phyloP scores from a whole-genome alignment of 2,888 invertebrate genomes.

The Drosophila mettleri region DNA sequence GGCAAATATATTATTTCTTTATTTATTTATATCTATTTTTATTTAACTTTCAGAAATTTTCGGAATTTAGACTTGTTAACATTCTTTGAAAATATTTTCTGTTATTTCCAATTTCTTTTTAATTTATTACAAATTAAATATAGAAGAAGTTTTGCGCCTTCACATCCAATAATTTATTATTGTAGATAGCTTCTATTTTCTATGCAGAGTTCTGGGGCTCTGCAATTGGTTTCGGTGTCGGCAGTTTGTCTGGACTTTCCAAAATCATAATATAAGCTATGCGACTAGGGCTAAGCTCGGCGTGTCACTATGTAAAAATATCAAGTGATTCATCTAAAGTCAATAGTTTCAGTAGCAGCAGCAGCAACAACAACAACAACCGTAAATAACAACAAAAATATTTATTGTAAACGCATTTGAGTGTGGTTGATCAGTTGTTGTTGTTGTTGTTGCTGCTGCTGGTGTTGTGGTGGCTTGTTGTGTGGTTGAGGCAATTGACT shows the following conservation, averaged over 20 bases:
- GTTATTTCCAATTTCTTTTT: too few species aligned
- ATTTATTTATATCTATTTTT: too few species aligned
- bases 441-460: slow-evolving; percentile 4
- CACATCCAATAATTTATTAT: too few species aligned
- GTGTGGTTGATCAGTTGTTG: slow-evolving; percentile 26
- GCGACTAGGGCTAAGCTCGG: slow-evolving; percentile 29
- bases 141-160: too few species aligned
- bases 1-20: too few species aligned
- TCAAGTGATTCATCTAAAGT: slow-evolving; percentile 56
- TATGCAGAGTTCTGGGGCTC: slow-evolving; percentile 15
- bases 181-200: neutral
- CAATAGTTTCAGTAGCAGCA: slow-evolving; percentile 17
- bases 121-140: too few species aligned
- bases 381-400: slow-evolving; percentile 27
- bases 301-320: slow-evolving; percentile 63
- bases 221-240: slow-evolving; percentile 23
- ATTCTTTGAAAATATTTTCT: too few species aligned
- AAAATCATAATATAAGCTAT: slow-evolving; percentile 5
- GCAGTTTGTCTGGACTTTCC: slow-evolving; percentile 67
- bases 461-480: slow-evolving; percentile 11
- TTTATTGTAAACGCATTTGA: slow-evolving; percentile 68
- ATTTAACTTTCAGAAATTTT: too few species aligned
- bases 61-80: too few species aligned
- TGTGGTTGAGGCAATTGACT: slow-evolving; percentile 70
- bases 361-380: slow-evolving; percentile 19